Evolutionary conservation across 2,888 invertebrate species (phyloP).

Genomic region (Dryococelus australis): DNA sequence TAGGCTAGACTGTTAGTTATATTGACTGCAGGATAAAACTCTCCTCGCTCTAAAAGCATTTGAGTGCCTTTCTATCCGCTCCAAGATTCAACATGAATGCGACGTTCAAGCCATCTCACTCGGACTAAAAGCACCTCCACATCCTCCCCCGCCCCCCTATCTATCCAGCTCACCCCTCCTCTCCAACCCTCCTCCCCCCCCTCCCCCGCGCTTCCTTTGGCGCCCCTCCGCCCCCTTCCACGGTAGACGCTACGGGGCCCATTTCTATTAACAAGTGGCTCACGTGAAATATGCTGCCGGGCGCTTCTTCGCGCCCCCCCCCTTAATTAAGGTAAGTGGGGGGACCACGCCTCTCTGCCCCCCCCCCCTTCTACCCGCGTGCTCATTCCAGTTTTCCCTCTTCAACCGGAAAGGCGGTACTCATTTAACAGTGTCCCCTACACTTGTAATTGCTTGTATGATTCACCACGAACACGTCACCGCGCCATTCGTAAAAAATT

Average conservation of each 20-base stretch:
- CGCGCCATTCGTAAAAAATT: not conserved
- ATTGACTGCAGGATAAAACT: constrained; percentile 55
- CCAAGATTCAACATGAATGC: constrained; percentile 45
- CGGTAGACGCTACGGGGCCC: not conserved
- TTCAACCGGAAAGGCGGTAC: not conserved
- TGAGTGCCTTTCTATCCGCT: constrained; percentile 52
- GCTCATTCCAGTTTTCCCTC: not conserved
- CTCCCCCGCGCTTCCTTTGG: not conserved
- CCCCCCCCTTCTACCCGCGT: not conserved
- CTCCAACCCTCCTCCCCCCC: constrained; percentile 27
- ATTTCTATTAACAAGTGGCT: constrained; percentile 27
- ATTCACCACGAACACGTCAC: not conserved
- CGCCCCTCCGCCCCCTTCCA: not conserved
- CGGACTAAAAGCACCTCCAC: constrained; percentile 43
- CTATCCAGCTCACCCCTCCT: constrained; percentile 25
- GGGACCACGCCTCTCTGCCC: not conserved
- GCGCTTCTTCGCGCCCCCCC: not conserved
- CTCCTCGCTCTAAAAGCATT: constrained; percentile 58
- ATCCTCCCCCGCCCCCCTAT: constrained; percentile 19
- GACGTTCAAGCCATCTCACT: constrained; percentile 39
- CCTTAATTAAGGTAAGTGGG: constrained; percentile 26
- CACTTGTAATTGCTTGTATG: not conserved
- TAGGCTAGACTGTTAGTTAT: constrained; percentile 36
- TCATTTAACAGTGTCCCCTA: not conserved
- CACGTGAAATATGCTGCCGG: constrained; percentile 20